Evolutionary conservation across 1,140 invertebrate species (phyloP).

Genomic region (Temnothorax nylanderi): DNA sequence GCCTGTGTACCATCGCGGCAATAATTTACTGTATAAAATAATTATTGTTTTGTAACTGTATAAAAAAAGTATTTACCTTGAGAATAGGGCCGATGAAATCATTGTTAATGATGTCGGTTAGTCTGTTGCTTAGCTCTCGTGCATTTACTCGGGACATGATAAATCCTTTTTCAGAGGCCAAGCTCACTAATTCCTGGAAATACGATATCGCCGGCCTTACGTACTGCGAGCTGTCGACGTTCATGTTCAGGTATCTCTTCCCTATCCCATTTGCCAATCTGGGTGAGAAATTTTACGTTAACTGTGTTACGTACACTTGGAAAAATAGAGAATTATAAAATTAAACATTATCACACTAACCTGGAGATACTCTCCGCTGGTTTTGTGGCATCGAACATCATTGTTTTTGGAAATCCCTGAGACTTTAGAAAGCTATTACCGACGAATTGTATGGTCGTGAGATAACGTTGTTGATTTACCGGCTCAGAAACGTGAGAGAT

Average conservation of each 20-base stretch:
- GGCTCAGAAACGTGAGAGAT: conserved; percentile 91
- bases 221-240: conserved; percentile 90
- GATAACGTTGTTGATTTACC: conserved; percentile 90
- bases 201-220: conserved; percentile 91
- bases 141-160: conserved; percentile 87
- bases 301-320: neutral
- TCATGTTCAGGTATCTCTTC: conserved; percentile 90
- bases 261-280: conserved; percentile 89
- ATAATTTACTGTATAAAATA: neutral
- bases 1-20: too few species aligned
- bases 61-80: conserved; percentile 82
- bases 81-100: conserved; percentile 92
- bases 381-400: conserved; percentile 89
- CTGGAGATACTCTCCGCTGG: conserved; percentile 89
- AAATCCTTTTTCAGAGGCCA: conserved; percentile 89
- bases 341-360: conserved; percentile 53
- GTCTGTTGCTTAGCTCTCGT: conserved; percentile 90
- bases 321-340: neutral
- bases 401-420: conserved; percentile 90
- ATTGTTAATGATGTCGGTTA: conserved; percentile 92
- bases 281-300: neutral
- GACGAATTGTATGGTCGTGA: conserved; percentile 89
- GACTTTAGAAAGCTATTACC: conserved; percentile 91
- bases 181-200: conserved; percentile 88
- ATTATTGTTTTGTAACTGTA: too few species aligned